Evolutionary conservation across 2,113 vertebrate species (phyloP).

Genomic region (Fregetta grallaria): DNA sequence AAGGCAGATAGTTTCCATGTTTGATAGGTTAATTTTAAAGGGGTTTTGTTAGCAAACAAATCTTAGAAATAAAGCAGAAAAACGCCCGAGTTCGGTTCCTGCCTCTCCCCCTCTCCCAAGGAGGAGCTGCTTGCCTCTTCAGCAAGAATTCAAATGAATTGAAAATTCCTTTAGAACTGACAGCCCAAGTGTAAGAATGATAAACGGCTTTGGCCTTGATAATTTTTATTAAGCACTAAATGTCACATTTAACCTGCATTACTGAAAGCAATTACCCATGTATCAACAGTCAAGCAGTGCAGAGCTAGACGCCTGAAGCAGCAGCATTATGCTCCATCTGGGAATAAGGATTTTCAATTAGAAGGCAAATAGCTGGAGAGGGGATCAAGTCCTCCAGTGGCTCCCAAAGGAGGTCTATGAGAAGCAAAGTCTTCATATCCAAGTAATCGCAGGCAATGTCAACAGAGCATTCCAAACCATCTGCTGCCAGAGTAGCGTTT

Average conservation of each 20-base stretch:
- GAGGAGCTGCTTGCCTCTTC: constrained; percentile 22
- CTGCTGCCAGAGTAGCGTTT: constrained; percentile 87
- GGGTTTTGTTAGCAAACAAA: constrained; percentile 13
- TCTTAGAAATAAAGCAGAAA: constrained; percentile 22
- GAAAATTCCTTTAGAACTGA: constrained; percentile 78
- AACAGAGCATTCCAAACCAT: constrained; percentile 86
- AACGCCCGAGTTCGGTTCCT: neutral
- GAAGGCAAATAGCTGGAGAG: constrained; percentile 86
- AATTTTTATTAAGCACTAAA: constrained; percentile 92
- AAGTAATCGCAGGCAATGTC: constrained; percentile 78
- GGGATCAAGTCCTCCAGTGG: constrained; percentile 73
- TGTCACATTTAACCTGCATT: constrained; percentile 95
- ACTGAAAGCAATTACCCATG: constrained; percentile 90
- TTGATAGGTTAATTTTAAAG: constrained; percentile 43
- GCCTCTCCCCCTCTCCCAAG: neutral
- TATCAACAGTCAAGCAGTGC: constrained; percentile 84
- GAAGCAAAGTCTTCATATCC: constrained; percentile 81
- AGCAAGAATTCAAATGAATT: constrained; percentile 66
- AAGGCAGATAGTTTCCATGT: neutral
- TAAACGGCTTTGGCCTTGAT: constrained; percentile 89
- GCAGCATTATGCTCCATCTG: constrained; percentile 81
- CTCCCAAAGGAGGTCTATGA: constrained; percentile 77
- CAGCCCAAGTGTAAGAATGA: constrained; percentile 84
- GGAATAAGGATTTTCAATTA: constrained; percentile 93
- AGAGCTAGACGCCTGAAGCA: constrained; percentile 73